Conservation (phyloP, 2,113 vertebrate species). For the Paracyprichromis sp. region DNA sequence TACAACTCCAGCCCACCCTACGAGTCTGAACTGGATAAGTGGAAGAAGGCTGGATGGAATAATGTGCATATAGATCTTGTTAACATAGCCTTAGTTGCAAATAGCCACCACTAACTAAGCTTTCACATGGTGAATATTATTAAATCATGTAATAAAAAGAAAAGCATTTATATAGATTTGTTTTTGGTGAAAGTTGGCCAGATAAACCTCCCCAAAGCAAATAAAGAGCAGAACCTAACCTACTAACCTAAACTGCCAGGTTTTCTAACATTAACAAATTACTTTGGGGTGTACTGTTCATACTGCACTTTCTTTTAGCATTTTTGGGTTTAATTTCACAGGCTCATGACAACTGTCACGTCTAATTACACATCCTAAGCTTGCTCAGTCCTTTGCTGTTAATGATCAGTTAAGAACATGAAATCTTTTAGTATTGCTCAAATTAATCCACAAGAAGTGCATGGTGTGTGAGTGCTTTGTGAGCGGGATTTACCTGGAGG, state of each 20-base stretch:
- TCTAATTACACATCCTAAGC: background rate
- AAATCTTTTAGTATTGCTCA: background rate
- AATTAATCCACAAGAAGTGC: background rate
- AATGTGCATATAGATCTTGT: background rate
- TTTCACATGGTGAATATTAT: background rate
- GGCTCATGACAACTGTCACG: rapidly evolving
- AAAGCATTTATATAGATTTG: background rate
- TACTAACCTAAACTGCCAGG: background rate
- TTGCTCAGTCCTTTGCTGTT: background rate
- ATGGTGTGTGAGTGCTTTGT: background rate
- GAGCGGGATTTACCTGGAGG: background rate
- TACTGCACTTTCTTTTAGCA: background rate
- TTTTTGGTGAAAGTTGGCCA: background rate
- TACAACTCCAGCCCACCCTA: background rate
- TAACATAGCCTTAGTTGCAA: background rate
- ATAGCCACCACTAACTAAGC: background rate
- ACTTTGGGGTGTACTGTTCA: background rate
- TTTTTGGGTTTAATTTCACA: background rate
- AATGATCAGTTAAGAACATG: background rate
- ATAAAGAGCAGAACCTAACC: background rate
- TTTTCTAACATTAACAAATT: background rate
- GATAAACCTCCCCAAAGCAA: background rate
- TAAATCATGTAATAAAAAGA: background rate
- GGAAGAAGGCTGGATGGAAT: background rate
- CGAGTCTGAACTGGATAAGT: background rate